These are phyloP conservation scores for Criorhina ranunculi DNA, from an alignment of 2,888 invertebrate genomes.

Conservation along the genomic window DNA sequence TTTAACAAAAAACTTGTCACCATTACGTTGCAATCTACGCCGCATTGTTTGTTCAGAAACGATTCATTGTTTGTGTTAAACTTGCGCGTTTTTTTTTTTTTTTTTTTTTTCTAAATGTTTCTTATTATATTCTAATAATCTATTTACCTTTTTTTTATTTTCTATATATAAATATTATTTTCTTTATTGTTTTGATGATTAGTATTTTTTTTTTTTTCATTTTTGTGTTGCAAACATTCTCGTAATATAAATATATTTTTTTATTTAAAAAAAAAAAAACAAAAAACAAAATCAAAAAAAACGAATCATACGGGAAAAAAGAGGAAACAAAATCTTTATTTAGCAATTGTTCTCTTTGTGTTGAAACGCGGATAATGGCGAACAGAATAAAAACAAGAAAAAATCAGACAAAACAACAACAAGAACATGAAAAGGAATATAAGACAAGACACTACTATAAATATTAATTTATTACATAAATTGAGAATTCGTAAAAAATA, in stretches of 20 bases:
- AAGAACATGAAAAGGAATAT: constrained; percentile 47
- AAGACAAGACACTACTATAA: constrained; percentile 71
- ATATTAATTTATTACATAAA: constrained; percentile 74
- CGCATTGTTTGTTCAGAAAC: constrained; percentile 42
- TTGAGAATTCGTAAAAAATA: constrained; percentile 62
- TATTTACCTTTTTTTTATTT: constrained; percentile 36
- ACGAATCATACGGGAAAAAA: constrained; percentile 53
- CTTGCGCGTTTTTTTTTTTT: constrained; percentile 49
- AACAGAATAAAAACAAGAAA: constrained; percentile 19
- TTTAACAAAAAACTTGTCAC: constrained; percentile 32
- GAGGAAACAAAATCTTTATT: constrained; percentile 28
- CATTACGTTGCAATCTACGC: constrained; percentile 58
- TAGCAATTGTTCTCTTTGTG: constrained; percentile 53
- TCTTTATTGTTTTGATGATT: constrained; percentile 46
- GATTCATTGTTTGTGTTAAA: constrained; percentile 22
- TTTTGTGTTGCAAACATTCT: constrained; percentile 62
- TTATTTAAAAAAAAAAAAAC: constrained; percentile 51
- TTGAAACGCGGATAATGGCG: constrained; percentile 38
- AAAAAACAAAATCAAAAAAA: constrained; percentile 60
- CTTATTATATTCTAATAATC: constrained; percentile 25
- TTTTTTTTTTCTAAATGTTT: constrained; percentile 42
- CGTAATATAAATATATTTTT: constrained; percentile 74
- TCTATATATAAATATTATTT: constrained; percentile 46
- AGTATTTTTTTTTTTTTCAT: constrained; percentile 47
- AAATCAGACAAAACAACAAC: constrained; percentile 44